These are phyloP conservation scores for Blomia tropicalis DNA, from an alignment of 2,888 invertebrate genomes.

Conservation along the genomic window DNA sequence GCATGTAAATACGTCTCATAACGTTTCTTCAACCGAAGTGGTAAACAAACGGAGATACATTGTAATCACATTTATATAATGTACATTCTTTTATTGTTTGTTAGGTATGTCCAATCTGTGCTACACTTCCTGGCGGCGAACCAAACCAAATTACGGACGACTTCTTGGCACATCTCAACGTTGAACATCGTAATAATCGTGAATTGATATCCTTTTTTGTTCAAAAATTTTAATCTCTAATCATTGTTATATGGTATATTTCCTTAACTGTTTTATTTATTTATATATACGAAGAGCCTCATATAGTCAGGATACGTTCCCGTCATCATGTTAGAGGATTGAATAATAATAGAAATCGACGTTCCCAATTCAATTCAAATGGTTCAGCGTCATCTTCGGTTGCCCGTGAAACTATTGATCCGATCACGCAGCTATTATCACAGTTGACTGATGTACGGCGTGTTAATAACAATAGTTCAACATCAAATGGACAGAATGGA, in stretches of 20 bases:
- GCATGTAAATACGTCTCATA: slow-evolving; percentile 58
- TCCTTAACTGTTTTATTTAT: slow-evolving; percentile 18
- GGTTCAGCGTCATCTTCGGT: slow-evolving; percentile 38
- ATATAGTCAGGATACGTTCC: slow-evolving; percentile 42
- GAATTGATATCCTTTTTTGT: slow-evolving; percentile 76
- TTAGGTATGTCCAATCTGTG: slow-evolving; percentile 92
- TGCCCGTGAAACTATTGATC: slow-evolving; percentile 87
- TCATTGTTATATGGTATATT: slow-evolving; percentile 1
- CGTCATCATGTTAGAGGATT: slow-evolving; percentile 54
- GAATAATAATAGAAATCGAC: slow-evolving; percentile 11
- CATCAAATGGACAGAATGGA: slow-evolving; percentile 54
- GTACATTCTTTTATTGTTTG: slow-evolving; percentile 32
- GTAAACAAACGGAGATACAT: slow-evolving; percentile 38
- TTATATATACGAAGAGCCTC: slow-evolving; percentile 24
- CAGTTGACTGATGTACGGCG: slow-evolving; percentile 85
- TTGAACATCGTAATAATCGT: slow-evolving; percentile 63
- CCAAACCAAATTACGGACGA: slow-evolving; percentile 96
- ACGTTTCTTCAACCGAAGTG: slow-evolving; percentile 77
- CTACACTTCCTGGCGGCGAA: slow-evolving; percentile 86
- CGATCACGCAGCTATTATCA: slow-evolving; percentile 76
- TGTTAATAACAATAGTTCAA: slow-evolving; percentile 32
- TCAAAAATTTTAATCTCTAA: neutral
- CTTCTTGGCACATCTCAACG: slow-evolving; percentile 82
- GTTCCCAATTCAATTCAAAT: neutral
- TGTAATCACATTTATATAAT: slow-evolving; percentile 7